Base-by-base conservation (phyloP, 1,140 invertebrate species). In the Matsumurasca onukii region DNA sequence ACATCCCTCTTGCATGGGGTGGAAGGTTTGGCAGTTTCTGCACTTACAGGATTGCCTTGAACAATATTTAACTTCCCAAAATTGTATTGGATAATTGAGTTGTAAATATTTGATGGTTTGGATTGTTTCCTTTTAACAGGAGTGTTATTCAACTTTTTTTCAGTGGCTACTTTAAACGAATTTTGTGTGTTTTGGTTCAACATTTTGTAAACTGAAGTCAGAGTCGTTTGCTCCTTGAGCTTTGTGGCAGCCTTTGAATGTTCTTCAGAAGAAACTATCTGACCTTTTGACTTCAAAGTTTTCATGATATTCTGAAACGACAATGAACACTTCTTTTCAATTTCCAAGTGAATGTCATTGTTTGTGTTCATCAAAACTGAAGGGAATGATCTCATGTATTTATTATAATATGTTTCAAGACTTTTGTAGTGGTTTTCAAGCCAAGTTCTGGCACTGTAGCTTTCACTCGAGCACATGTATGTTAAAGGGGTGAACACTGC, bases 281-380 rank as follows among this genome's bases (percentile, higher is more conserved):
- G n/a, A 1, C 34, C 62, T 1, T 39, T n/a, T 5, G 22, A 2
- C 48, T 65, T 65, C 34, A 65, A 45, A 9, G 62, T 48, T 25
- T 65, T 39, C 62, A 65, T 65, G 25, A 48, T 3, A 17, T 48
- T 65, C 22, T 65, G 31, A 48, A 65, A 65, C 48, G 62, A 45
- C 20, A 48, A 20, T 12, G 55, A 59, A 5, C n/a, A 13, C 25
- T 59, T 13, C 24, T 27, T 59, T 27, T 59, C 55, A 12, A 59
- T 25, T 59, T 59, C 55, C 15, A 24, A 9, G n/a, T 59, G 55
- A 27, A 5, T 1, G 34, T 65, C 39, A 24, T 22, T 24, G n/a
- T 63, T 9, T 9, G 31, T 45, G 31, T 45, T 24, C 12, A 15
- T 24, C 9, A 45, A 45, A 22, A 27, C 1, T 1, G 24, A 5